Evolutionary conservation across 2,113 vertebrate species (phyloP).

Genomic region (Raja brachyura): DNA sequence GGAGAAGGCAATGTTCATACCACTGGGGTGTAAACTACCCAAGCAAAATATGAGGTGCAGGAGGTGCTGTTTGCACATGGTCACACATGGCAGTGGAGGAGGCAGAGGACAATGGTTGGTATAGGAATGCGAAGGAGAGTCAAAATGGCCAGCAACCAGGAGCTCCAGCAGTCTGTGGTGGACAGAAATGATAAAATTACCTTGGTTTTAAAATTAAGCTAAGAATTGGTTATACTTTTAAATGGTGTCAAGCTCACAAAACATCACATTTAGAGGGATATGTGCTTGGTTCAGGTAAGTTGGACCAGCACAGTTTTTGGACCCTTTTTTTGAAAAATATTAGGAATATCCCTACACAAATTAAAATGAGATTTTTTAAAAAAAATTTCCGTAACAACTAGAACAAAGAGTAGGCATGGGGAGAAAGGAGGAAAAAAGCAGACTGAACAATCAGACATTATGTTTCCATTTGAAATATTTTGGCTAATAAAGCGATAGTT

Average conservation of each 20-base stretch:
- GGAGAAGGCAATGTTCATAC: too few species aligned
- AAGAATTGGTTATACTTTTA: neutral
- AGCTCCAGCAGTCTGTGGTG: too few species aligned
- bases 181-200: too few species aligned
- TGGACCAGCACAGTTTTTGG: neutral
- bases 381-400: neutral
- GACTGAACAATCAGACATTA: neutral
- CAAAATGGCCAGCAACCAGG: too few species aligned
- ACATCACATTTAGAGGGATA: too few species aligned
- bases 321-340: neutral
- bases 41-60: too few species aligned
- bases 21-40: too few species aligned
- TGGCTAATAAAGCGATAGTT: neutral
- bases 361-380: neutral
- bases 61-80: too few species aligned
- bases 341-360: neutral
- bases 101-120: too few species aligned
- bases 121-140: too few species aligned
- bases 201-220: neutral
- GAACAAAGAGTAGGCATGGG: neutral
- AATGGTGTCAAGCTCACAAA: neutral
- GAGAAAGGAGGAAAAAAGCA: neutral
- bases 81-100: too few species aligned
- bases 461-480: neutral
- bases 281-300: neutral